Percentiles rank a stretch among this genome's conserved stretches.
These are phyloP conservation scores for Ormyrus nitidulus DNA, from an alignment of 2,888 invertebrate genomes.

Conservation along the genomic window DNA sequence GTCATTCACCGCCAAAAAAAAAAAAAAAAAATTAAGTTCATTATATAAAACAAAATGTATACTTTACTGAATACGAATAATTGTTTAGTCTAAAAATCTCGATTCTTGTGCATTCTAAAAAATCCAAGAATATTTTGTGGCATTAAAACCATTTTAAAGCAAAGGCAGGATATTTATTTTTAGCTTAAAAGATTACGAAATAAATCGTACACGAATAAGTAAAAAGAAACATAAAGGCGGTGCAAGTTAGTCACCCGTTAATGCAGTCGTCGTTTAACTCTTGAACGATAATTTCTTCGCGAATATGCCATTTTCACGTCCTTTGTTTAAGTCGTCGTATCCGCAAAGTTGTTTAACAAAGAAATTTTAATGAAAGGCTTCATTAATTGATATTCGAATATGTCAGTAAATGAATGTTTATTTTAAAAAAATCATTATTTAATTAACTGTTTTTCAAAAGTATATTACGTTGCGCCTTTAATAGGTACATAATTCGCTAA, in stretches of 20 bases:
- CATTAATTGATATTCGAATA: too few species aligned
- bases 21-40: not conserved
- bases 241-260: conserved; percentile 53
- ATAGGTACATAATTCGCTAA: too few species aligned
- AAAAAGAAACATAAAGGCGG: conserved; percentile 40
- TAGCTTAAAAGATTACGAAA: conserved; percentile 43
- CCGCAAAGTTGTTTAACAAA: conserved; percentile 30
- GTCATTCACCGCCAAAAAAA: not conserved
- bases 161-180: conserved; percentile 7
- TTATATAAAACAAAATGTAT: too few species aligned
- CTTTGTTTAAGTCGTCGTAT: conserved; percentile 38
- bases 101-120: too few species aligned
- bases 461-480: too few species aligned
- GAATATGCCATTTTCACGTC: conserved; percentile 41
- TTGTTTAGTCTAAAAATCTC: too few species aligned
- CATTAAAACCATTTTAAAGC: too few species aligned
- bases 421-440: too few species aligned
- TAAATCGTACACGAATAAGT: conserved; percentile 33
- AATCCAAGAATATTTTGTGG: too few species aligned
- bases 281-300: conserved; percentile 52
- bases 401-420: too few species aligned
- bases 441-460: too few species aligned
- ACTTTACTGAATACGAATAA: too few species aligned
- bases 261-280: conserved; percentile 56
- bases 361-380: not conserved